Percentiles rank a stretch among this genome's conserved stretches.
Conservation (phyloP, 1,140 invertebrate species). For the Meloidogyne exigua region DNA sequence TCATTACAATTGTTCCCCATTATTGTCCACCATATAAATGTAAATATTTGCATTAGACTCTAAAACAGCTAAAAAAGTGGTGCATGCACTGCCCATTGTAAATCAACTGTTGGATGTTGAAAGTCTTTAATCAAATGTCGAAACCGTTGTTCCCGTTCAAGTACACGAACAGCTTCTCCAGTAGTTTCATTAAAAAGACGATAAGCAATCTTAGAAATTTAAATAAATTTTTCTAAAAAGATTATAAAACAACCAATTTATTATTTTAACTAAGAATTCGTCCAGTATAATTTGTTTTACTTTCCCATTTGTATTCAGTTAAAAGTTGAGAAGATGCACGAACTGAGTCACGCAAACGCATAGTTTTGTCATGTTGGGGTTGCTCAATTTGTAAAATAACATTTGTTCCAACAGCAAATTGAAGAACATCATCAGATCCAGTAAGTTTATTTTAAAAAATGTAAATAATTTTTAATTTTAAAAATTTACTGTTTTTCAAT, state of each 20-base stretch:
- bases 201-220: constrained; percentile 34
- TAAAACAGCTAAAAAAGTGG: constrained; percentile 41
- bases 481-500: constrained; percentile 30
- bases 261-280: constrained; percentile 37
- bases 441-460: background rate
- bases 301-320: constrained; percentile 45
- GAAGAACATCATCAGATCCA: constrained; percentile 30
- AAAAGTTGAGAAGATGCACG: constrained; percentile 28
- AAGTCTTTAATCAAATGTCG: constrained; percentile 47
- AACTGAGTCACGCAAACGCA: constrained; percentile 31
- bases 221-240: background rate
- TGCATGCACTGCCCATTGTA: constrained; percentile 41
- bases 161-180: constrained; percentile 38
- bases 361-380: constrained; percentile 8
- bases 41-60: constrained; percentile 43
- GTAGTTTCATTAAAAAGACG: constrained; percentile 46
- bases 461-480: background rate
- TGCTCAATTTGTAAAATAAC: constrained; percentile 33
- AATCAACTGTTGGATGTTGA: constrained; percentile 38
- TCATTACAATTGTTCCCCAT: constrained; percentile 27
- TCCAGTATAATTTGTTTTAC: constrained; percentile 41
- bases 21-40: constrained; percentile 44
- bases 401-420: constrained; percentile 34
- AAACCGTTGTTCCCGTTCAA: constrained; percentile 32
- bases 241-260: constrained; percentile 23